Evolutionary conservation across 1,140 invertebrate species (phyloP), one percentile per base, ranked within the genome.

Genomic region (Drosophila pseudoobscura): DNA sequence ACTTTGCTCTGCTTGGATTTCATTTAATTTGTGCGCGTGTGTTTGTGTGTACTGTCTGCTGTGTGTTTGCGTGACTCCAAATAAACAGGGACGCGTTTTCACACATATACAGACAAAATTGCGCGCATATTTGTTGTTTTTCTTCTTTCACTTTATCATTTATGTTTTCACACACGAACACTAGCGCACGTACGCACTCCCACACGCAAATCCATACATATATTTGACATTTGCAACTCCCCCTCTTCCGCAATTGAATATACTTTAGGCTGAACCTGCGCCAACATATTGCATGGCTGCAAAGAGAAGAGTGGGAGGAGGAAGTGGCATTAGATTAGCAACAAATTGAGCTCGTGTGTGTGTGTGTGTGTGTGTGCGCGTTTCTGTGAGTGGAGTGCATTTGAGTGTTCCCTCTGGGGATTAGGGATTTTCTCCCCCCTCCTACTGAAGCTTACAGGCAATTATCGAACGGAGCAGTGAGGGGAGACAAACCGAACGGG

Each of bases 41-140:
- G 52, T 50, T 1, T 51, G 29, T 75, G 75, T 70, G 47, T 52
- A 20, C 55, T 69, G 59, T 71, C 54, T 64, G 60, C 46, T 56
- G 22, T 56, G 50, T 56, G 55, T 75, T 60, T 71, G 59, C 56
- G 62, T 73, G 73, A 73, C 73, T 60, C 74, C 43, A 56, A 45
- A 56, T 56, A 56, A 56, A 56, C 54, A 56, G 68, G 57, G 58
- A 73, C 57, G 70, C 69, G 62, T 72, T 73, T 72, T 73, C 63
- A 51, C 57, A 49, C 66, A 85, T 82, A 80, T 87, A 84, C 77
- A 85, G 76, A 66, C 80, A 80, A 65, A 74, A 85, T 73, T 74
- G 80, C 82, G 77, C 77, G 80, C 76, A 85, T 85, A 84, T 85
- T 84, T 80, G 46, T 60, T 84, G 85, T 76, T 85, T 75, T 70